Evolutionary conservation across 1,140 invertebrate species (phyloP), one percentile per base, ranked within the genome.

Genomic region (Druon quercuslanigerum): DNA sequence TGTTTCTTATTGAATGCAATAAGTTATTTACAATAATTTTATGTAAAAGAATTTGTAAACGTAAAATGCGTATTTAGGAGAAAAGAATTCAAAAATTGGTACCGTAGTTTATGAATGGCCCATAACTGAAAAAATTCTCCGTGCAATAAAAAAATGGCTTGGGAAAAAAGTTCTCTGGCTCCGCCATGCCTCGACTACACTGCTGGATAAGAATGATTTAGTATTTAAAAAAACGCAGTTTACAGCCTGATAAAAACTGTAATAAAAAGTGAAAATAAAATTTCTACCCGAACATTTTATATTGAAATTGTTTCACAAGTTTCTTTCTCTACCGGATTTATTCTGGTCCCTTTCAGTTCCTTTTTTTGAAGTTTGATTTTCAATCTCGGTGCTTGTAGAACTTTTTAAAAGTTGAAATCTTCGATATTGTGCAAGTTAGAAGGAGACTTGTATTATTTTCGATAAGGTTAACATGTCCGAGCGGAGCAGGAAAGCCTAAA

Each of bases 401-500:
- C 52, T 54, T 54, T 54, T 16, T 6, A n/a, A 54, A 54, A 54
- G 52, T 54, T 54, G 7, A 11, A 54, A n/a, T 54, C 52, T 54
- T 54, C 52, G 52, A 54, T 54, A 54, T 54, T 54, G 52, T 57
- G 13, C 19, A 57, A 57, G 56, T 57, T 57, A 13, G 11, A 20
- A 17, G 17, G 13, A 20, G 19, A 12, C 19, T 57, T 20, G 13
- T 57, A 66, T 66, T 40, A 66, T 66, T 66, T 66, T 40, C 20
- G 25, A 66, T 40, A 3, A 46, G 14, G 33, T 66, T 57, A 66
- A 66, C 60, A 66, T 66, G 60, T 66, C 33, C 60, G 60, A 66
- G 33, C 4, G 14, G 60, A 46, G 40, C 7, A 25, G 9, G 8
- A 46, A 46, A 46, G 4, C 40, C 40, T 11, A 46, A 46, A 46